These are phyloP conservation scores for Macrotis lagotis DNA, from an alignment of 2,113 vertebrate species.

Conservation along the genomic window DNA sequence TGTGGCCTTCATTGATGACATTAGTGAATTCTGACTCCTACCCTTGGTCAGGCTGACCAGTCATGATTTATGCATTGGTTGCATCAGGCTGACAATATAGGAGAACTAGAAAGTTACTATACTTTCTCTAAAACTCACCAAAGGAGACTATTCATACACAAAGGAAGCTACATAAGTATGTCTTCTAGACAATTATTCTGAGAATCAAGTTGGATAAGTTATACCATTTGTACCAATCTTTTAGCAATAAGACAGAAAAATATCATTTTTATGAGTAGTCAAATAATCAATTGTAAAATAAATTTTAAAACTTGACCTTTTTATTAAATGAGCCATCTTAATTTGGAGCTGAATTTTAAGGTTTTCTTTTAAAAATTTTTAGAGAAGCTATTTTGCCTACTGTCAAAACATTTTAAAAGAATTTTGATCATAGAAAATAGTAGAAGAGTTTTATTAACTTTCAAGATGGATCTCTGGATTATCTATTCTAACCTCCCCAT, in stretches of 20 bases:
- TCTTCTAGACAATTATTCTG: neutral
- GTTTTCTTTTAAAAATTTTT: neutral
- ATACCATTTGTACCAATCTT: neutral
- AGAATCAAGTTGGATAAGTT: neutral
- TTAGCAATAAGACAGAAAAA: neutral
- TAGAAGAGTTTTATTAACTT: neutral
- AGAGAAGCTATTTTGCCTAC: neutral
- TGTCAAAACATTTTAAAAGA: neutral
- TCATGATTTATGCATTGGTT: constrained; percentile 13
- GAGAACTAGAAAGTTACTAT: neutral
- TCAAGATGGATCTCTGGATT: neutral
- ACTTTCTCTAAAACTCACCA: constrained; percentile 15
- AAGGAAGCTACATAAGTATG: neutral
- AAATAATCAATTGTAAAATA: neutral
- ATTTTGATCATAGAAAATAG: neutral
- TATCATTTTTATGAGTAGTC: neutral
- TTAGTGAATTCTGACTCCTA: neutral
- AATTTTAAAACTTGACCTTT: neutral
- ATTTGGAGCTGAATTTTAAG: neutral
- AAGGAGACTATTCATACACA: neutral
- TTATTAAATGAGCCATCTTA: constrained; percentile 12
- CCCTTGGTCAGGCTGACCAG: neutral
- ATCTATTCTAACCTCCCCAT: neutral
- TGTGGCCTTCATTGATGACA: constrained; percentile 3
- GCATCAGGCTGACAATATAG: constrained; percentile 23